Base-by-base conservation (phyloP, 2,888 invertebrate species). In the Coleophora flavipennella region DNA sequence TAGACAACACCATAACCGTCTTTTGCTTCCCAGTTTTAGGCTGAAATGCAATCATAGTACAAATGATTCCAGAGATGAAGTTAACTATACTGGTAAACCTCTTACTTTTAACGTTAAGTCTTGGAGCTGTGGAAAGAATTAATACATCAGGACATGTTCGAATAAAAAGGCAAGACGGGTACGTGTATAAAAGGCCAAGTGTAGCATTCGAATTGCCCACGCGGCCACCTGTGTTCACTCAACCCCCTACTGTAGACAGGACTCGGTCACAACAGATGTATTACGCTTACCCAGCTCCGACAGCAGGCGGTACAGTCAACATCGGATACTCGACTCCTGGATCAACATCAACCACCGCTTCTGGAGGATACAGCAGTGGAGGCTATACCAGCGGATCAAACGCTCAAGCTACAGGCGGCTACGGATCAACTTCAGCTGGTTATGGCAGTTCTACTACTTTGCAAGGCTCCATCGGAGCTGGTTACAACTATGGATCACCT, bases 281-380 rank as follows among this genome's bases (percentile, higher is more conserved):
- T 67, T 80, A 81, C 62, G 77, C 77, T 39, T 80, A 80, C 51
- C 77, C 80, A 37, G 76, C 53, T 26, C 75, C 76, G 13, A 49
- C 57, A 25, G 50, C 38, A 0, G 42, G 41, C 2, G 57, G 52
- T 50, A 52, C 61, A 11, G 58, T 61, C 35, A 68, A 58, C 53
- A 58, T 62, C 45, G 68, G 71, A n/a, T 60, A 51, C 41, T 56
- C 64, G 7, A 48, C 49, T 14, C 35, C 59, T 26, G 55, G 54
- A 10, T 42, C 53, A 28, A 49, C 59, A 10, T 39, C 51, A 3
- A 33, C 41, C 3, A 46, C 52, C 46, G 38, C 39, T 11, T 31
- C 49, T 41, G 40, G 42, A 3, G 53, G 56, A 1, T 57, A 57
- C 38, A 54, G 48, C 41, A 42, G 46, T 43, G 36, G 29, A 14